Evolutionary conservation across 2,113 vertebrate genomes (phyloP).

Genomic region (Cyphomyrus plagiostoma): DNA sequence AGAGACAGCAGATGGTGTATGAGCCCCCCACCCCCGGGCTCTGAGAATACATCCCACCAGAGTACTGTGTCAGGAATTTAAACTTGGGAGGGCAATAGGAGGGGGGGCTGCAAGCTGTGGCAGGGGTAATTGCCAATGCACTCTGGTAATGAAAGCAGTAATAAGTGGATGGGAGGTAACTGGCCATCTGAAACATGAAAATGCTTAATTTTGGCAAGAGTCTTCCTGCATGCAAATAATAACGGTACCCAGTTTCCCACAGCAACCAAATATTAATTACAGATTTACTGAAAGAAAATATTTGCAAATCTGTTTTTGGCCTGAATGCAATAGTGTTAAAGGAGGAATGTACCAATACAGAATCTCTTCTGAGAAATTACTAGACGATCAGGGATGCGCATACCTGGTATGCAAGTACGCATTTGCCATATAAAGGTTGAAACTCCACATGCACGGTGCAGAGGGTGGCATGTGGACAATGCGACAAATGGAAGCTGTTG

Average conservation of each 20-base stretch:
- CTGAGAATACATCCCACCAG: constrained; percentile 5
- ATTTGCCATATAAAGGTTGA: background rate
- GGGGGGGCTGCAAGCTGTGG: background rate
- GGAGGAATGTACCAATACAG: background rate
- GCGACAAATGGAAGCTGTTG: background rate
- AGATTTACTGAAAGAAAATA: background rate
- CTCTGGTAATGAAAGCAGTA: constrained; percentile 1
- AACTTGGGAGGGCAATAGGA: background rate
- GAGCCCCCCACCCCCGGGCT: background rate
- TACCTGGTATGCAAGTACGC: background rate
- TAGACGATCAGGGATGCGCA: background rate
- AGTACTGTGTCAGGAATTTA: background rate
- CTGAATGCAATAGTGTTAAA: background rate
- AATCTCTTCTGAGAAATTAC: background rate
- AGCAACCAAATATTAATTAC: constrained; percentile 1
- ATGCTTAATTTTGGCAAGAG: background rate
- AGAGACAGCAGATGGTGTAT: constrained; percentile 19
- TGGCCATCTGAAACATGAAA: constrained; percentile 3
- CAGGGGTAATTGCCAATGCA: constrained; percentile 12
- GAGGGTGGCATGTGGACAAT: background rate
- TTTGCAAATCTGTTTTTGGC: background rate
- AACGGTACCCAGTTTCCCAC: background rate
- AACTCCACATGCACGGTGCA: background rate
- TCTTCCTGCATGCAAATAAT: background rate
- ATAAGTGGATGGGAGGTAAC: background rate